These are phyloP conservation scores for Ptychoptera contaminata DNA, from an alignment of 2,888 invertebrate species.

Conservation along the genomic window DNA sequence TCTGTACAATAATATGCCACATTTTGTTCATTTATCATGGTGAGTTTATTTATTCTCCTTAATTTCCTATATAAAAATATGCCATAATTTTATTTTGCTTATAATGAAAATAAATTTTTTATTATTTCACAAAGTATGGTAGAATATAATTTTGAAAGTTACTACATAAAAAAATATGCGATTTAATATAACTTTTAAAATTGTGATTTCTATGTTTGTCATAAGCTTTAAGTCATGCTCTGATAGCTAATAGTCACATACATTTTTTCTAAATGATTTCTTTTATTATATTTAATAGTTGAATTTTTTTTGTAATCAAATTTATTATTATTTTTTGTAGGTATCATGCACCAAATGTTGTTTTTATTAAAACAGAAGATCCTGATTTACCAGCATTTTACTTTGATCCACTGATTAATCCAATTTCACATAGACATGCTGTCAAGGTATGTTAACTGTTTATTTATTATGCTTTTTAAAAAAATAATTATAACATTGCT, in stretches of 20 bases:
- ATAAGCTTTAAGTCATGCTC: too few species aligned
- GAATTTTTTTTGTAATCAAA: not conserved
- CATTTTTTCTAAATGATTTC: too few species aligned
- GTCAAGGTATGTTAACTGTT: conserved; percentile 47
- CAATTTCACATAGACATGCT: conserved; percentile 88
- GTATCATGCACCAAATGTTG: conserved; percentile 98
- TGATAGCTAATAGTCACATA: too few species aligned
- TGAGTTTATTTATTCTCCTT: conserved; percentile 35
- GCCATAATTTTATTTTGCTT: too few species aligned
- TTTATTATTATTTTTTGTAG: conserved; percentile 32
- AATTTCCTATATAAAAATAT: not conserved
- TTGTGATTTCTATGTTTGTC: too few species aligned
- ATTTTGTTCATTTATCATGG: conserved; percentile 97
- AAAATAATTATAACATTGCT: not conserved
- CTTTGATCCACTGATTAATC: conserved; percentile 98
- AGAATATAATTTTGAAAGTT: not conserved
- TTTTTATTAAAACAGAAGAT: conserved; percentile 99
- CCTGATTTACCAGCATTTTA: conserved; percentile 99
- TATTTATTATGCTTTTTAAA: not conserved
- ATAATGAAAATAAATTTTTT: too few species aligned
- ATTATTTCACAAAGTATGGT: too few species aligned
- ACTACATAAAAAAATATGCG: not conserved
- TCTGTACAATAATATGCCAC: conserved; percentile 96
- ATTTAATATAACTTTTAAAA: too few species aligned
- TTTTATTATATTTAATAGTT: too few species aligned